Evolutionary conservation across 2,888 invertebrate species (phyloP), one percentile per base, ranked within the genome.

Genomic region (Campaea margaritaria): DNA sequence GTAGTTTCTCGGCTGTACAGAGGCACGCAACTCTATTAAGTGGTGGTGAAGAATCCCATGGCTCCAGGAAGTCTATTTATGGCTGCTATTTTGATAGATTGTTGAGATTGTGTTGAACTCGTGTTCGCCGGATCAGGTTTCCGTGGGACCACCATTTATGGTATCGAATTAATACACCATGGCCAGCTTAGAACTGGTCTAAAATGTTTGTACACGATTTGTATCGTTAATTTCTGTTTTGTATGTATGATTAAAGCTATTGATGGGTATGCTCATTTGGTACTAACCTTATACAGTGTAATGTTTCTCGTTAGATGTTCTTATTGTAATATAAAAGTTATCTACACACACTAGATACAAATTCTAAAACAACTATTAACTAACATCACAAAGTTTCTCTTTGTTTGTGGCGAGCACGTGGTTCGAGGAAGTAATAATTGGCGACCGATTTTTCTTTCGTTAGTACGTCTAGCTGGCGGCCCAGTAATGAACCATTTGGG

Each of bases 401-500:
- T 57, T 61, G 63, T 65, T 62, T 64, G 63, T 58, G 62, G 47
- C 54, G 51, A 63, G 62, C 62, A 63, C 58, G 67, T 67, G 63
- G 45, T 62, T 65, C 72, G 66, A 62, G 65, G 73, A 70, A 67
- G 69, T 76, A 73, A 69, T 77, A 74, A 78, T 72, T 75, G 71
- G 68, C 75, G 85, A 80, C 85, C 81, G 86, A 89, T 89, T 89
- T 91, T 90, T 87, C 82, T 89, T 87, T 89, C 88, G 80, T 83
- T 84, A 64, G 79, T 78, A 76, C 75, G 82, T 79, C 83, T 86
- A 79, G 74, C 82, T 84, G 74, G 75, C 82, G 88, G 81, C 86
- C 87, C 83, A 88, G 86, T 87, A 82, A 83, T 84, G 82, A 82
- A 79, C 83, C 86, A 92, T 90, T 89, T 91, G 86, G 92, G 91